These are phyloP conservation scores for Rotaria socialis DNA, from an alignment of 2,888 invertebrate genomes.

Conservation along the genomic window DNA sequence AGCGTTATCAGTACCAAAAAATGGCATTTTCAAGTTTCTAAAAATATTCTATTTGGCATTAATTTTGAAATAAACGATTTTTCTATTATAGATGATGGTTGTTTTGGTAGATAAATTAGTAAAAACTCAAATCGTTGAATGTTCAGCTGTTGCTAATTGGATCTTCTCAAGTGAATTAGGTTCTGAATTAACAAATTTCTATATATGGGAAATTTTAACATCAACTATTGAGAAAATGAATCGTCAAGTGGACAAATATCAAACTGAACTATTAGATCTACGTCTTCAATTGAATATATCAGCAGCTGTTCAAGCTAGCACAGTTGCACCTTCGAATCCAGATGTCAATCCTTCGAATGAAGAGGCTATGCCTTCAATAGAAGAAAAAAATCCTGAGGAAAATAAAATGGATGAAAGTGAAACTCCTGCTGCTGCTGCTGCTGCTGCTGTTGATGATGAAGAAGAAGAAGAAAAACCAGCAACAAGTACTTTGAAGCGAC, in stretches of 20 bases:
- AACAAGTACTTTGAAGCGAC: constrained; percentile 34
- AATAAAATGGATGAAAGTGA: constrained; percentile 76
- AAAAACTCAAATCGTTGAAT: constrained; percentile 92
- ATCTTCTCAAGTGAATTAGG: constrained; percentile 90
- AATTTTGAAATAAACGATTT: no score
- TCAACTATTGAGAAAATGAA: constrained; percentile 47
- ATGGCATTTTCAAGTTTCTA: no score
- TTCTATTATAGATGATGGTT: constrained; percentile 71
- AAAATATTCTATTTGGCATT: no score
- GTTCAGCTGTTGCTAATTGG: constrained; percentile 94
- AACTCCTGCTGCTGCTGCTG: constrained; percentile 59
- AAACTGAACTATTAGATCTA: constrained; percentile 36
- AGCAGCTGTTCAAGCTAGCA: constrained; percentile 65
- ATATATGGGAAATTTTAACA: constrained; percentile 58
- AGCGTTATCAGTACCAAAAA: no score
- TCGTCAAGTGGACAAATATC: constrained; percentile 47
- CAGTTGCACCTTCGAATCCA: constrained; percentile 64
- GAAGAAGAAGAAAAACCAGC: constrained; percentile 49
- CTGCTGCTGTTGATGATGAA: constrained; percentile 43
- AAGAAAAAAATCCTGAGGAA: constrained; percentile 74
- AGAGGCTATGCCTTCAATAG: constrained; percentile 82
- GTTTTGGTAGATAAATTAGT: constrained; percentile 92
- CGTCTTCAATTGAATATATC: constrained; percentile 21
- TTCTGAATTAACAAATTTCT: constrained; percentile 80
- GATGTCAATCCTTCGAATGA: constrained; percentile 54